Evolutionary conservation across 2,888 invertebrate genomes (phyloP).

Genomic region (Tenthredo mesomela): DNA sequence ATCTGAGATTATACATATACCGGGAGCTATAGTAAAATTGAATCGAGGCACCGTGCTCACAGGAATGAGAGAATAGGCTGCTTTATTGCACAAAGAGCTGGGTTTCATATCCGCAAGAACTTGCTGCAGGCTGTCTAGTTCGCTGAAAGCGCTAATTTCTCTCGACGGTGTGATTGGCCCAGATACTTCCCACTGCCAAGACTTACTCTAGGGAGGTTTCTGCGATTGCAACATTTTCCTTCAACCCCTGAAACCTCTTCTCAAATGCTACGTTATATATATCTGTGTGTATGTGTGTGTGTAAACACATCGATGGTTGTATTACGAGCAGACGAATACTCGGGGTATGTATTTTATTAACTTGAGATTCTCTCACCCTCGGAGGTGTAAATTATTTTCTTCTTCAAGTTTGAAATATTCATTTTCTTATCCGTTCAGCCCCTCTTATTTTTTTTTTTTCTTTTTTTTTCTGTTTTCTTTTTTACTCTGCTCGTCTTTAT

Average conservation of each 20-base stretch:
- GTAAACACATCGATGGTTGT: neutral
- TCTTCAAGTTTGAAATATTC: neutral
- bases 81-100: constrained; percentile 44
- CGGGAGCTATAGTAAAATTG: neutral
- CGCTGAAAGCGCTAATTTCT: constrained; percentile 60
- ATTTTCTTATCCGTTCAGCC: neutral
- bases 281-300: neutral
- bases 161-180: constrained; percentile 60
- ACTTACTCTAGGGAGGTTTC: constrained; percentile 29
- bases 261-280: neutral
- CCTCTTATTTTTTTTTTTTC: neutral
- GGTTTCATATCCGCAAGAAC: neutral
- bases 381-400: neutral
- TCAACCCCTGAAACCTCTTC: neutral
- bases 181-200: constrained; percentile 52
- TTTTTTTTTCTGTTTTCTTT: neutral
- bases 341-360: neutral
- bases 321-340: neutral
- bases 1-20: neutral
- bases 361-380: neutral
- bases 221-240: neutral
- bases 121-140: constrained; percentile 41
- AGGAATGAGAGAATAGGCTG: constrained; percentile 37
- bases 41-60: neutral
- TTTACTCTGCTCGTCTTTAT: neutral